Conservation (phyloP, 1,140 invertebrate genomes). For the Drosophila ogumai region DNA sequence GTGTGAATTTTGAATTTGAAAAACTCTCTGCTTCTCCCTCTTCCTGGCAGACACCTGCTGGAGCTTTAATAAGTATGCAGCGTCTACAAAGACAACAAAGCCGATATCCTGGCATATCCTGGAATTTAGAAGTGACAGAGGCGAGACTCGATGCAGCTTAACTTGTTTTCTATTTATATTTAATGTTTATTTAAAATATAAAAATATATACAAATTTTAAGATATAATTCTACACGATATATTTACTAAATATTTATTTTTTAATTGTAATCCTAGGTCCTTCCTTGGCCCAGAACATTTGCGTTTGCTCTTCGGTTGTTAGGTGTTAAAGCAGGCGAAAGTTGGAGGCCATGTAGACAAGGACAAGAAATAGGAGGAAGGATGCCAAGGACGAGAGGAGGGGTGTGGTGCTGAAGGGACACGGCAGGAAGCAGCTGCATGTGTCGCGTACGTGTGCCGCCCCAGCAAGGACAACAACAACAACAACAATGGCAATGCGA, state of each 20-base stretch:
- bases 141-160: too few relatives aligned
- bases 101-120: conserved; percentile 24
- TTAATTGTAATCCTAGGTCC: neutral
- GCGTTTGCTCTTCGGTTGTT: conserved; percentile 69
- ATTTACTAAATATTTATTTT: neutral
- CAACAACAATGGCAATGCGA: conserved; percentile 26
- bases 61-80: conserved; percentile 72
- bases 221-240: neutral
- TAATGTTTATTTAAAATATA: too few relatives aligned
- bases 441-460: conserved; percentile 65
- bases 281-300: neutral
- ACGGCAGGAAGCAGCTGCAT: conserved; percentile 42
- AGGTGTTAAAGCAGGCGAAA: conserved; percentile 80
- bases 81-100: conserved; percentile 40
- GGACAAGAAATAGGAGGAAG: conserved; percentile 12
- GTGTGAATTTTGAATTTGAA: conserved; percentile 73
- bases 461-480: conserved; percentile 32
- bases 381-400: neutral
- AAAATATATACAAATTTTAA: neutral
- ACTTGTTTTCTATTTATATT: too few relatives aligned
- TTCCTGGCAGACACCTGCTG: conserved; percentile 71
- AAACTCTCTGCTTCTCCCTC: conserved; percentile 4
- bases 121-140: neutral
- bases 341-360: conserved; percentile 69
- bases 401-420: neutral